Conservation (phyloP, 2,888 invertebrate genomes). For the Ophion ellenae region DNA sequence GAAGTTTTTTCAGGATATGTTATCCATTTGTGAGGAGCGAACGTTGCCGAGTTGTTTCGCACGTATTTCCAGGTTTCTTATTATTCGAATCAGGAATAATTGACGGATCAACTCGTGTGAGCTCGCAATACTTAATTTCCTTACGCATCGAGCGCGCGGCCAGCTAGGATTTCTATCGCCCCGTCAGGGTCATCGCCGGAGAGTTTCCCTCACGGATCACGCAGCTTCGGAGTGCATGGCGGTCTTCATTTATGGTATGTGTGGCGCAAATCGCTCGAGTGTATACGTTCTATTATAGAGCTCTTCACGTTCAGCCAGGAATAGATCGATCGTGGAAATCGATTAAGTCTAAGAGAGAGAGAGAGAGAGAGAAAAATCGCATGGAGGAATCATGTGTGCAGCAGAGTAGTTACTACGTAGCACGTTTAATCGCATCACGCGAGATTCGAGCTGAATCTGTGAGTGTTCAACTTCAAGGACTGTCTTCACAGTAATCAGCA, state of each 20-base stretch:
- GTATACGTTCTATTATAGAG: conserved; percentile 40
- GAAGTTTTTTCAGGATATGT: too few relatives aligned
- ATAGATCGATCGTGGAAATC: conserved; percentile 65
- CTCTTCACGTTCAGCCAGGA: conserved; percentile 56
- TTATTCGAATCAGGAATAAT: conserved; percentile 19
- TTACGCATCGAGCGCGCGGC: conserved; percentile 5
- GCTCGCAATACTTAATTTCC: conserved; percentile 25
- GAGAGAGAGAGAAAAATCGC: background rate
- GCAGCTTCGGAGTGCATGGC: conserved; percentile 18
- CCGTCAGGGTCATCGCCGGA: conserved; percentile 38
- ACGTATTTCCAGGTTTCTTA: background rate
- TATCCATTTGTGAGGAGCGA: too few relatives aligned
- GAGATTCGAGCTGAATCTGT: conserved; percentile 34
- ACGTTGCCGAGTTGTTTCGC: background rate
- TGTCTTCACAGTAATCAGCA: background rate
- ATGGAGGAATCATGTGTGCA: conserved; percentile 2
- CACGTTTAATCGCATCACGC: conserved; percentile 62
- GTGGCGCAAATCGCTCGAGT: conserved; percentile 51
- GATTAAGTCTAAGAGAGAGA: conserved; percentile 57
- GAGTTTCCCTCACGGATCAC: conserved; percentile 25
- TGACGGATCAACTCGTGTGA: background rate
- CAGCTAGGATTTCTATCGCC: conserved; percentile 21
- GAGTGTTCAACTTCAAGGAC: too few relatives aligned
- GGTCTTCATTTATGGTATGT: conserved; percentile 44
- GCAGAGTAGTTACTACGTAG: conserved; percentile 34